Evolutionary conservation across 2,888 invertebrate species (phyloP), one percentile per base, ranked within the genome.

Genomic region (Parelbella ahira): DNA sequence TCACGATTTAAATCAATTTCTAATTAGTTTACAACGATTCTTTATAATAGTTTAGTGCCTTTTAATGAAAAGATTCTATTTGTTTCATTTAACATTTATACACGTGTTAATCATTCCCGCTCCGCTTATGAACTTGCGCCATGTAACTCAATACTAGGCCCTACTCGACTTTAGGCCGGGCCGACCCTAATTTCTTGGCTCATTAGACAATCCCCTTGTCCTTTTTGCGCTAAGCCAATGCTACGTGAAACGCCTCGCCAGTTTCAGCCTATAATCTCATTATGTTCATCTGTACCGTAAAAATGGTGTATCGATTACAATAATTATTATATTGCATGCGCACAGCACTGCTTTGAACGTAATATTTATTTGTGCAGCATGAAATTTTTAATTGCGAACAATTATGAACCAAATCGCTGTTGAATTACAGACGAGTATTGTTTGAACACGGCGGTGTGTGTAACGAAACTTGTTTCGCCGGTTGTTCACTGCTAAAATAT

Each of bases 131-230:
- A 25, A 8, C 48, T 63, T 46, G 41, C 19, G 20, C 53, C 59
- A 15, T 4, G 82, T 74, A 83, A 83, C 56, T 23, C 56, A 66
- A 83, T 72, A 78, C 49, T 44, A 28, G 46, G 52, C 58, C 7
- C 23, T 30, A 32, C 60, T 50, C 56, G 60, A 62, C 63, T 63
- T 61, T 60, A 53, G 54, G 15, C 63, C 68, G 60, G 62, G 61
- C 64, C 66, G 68, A 73, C 83, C 86, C 83, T 80, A 83, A 86
- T 87, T 86, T 87, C 67, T 65, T 73, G 76, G 62, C 83, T 86
- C 86, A 86, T 87, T 86, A 77, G 55, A 56, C 63, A 58, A 73
- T 71, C 63, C 63, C n/a, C 61, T 63, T 67, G 74, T 80, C 69
- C 71, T 78, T 80, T 83, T 82, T 78, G 76, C 78, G 60, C 56